Base-by-base conservation (phyloP, 2,113 vertebrate genomes). In the Dipodomys stephensi region DNA sequence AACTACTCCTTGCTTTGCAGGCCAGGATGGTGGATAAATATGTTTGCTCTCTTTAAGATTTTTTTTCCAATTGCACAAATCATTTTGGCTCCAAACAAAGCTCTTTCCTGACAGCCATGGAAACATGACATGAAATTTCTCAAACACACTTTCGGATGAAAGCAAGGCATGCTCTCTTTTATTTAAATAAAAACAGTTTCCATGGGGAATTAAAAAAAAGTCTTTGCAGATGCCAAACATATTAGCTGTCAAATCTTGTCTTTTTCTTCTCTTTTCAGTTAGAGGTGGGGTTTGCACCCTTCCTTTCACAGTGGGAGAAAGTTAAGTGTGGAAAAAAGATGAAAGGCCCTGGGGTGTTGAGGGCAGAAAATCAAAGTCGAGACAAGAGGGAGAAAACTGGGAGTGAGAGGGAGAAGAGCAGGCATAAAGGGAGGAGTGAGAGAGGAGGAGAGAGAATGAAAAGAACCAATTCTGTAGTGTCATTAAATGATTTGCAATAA, bases 401-500 rank as follows among this genome's bases (percentile, higher is more conserved):
- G 32, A 13, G 57, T 82, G 35, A 16, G n/a, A 94, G 64, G 62
- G 60, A 53, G 53, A 53, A 77, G 11, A 81, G 53, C 39, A 22
- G 60, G 62, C 23, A 57, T 0, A 46, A 28, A 84, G 60, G 57
- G 49, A 92, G 32, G 83, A 19, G 11, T 15, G 8, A 6, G 32
- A 64, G 27, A 80, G 76, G 44, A 82, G 71, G 39, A 82, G 44
- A 73, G 39, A 35, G 64, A 87, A 97, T 87, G 94, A 95, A 96
- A 96, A 95, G 53, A 95, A 92, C 68, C 96, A 93, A 88, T 97
- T 98, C 97, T 97, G 97, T 96, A 97, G 97, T 97, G 97, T 97
- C 98, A 98, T 98, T 98, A 98, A 98, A 98, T 97, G 97, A 98
- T 98, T 97, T 98, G 97, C 97, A 97, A 90, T n/a, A 93, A 98